Evolutionary conservation across 2,888 invertebrate genomes (phyloP).

Genomic region (Halictus quadricinctus): DNA sequence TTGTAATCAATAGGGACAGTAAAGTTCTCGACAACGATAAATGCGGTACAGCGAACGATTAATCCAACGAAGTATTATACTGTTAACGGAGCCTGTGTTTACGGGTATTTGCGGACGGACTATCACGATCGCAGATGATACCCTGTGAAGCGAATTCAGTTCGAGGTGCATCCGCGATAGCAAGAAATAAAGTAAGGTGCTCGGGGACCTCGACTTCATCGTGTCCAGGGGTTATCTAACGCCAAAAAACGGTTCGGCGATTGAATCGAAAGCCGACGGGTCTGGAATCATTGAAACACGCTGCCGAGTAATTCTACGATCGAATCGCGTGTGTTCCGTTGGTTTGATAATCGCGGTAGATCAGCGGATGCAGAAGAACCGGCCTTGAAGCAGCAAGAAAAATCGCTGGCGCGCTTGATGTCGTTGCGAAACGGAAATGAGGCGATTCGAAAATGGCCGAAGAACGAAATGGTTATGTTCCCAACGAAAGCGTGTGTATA

Average conservation of each 20-base stretch:
- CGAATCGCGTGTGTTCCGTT: constrained; percentile 53
- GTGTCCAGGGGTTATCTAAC: too few relatives aligned
- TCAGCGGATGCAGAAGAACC: constrained; percentile 39
- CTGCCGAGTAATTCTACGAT: constrained; percentile 35
- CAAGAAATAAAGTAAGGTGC: neutral
- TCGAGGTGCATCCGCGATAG: neutral
- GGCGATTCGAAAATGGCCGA: constrained; percentile 58
- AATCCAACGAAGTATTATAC: neutral
- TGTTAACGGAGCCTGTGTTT: neutral
- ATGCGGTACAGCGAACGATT: neutral
- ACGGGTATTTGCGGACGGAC: neutral
- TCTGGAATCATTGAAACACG: neutral
- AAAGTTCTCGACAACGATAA: neutral
- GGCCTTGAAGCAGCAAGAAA: constrained; percentile 36
- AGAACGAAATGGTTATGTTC: constrained; percentile 41
- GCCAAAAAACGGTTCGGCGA: neutral
- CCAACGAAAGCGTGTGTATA: neutral
- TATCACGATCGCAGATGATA: neutral
- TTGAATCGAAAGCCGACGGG: constrained; percentile 10
- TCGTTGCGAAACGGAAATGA: constrained; percentile 70
- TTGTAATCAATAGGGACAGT: neutral
- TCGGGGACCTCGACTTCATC: too few relatives aligned
- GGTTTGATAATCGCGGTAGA: constrained; percentile 39
- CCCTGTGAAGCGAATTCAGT: neutral
- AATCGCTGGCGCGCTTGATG: constrained; percentile 34